A percentile compares a stretch with the other conserved stretches of the same genome.
phyloP scores from a whole-genome alignment of 2,113 vertebrate genomes.

The Plestiodon gilberti region DNA sequence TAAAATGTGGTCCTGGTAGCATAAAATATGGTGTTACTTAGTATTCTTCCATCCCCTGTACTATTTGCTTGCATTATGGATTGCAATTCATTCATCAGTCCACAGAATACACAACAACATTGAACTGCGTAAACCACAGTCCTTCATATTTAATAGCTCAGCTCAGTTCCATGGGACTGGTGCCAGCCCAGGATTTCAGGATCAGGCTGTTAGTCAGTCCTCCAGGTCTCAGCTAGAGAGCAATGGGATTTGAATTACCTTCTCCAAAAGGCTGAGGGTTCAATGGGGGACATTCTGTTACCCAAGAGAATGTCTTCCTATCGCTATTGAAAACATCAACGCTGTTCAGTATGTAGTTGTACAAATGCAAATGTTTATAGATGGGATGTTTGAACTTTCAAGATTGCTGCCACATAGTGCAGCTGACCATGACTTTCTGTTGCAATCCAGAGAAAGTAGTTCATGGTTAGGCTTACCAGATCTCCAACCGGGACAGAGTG shows the following conservation, averaged over 20 bases:
- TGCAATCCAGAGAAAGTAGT: not conserved
- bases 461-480: too few species aligned
- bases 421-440: not conserved
- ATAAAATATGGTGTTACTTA: slow-evolving; percentile 7
- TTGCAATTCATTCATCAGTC: not conserved
- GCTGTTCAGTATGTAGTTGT: not conserved
- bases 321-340: not conserved
- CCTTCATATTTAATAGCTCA: not conserved
- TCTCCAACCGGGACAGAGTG: too few species aligned
- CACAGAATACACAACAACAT: not conserved
- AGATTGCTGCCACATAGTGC: not conserved
- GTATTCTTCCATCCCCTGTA: not conserved
- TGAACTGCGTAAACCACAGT: not conserved
- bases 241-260: slow-evolving; percentile 14
- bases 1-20: not conserved
- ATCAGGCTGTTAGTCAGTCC: not conserved
- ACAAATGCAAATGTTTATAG: not conserved
- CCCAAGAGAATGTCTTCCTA: not conserved
- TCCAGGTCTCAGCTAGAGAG: not conserved
- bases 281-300: not conserved
- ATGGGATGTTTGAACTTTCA: not conserved
- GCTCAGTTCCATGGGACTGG: not conserved
- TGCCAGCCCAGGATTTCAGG: not conserved
- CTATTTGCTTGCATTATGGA: slow-evolving; percentile 10
- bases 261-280: not conserved